Conservation (phyloP, 1,140 invertebrate species). For the Riptortus pedestris region DNA sequence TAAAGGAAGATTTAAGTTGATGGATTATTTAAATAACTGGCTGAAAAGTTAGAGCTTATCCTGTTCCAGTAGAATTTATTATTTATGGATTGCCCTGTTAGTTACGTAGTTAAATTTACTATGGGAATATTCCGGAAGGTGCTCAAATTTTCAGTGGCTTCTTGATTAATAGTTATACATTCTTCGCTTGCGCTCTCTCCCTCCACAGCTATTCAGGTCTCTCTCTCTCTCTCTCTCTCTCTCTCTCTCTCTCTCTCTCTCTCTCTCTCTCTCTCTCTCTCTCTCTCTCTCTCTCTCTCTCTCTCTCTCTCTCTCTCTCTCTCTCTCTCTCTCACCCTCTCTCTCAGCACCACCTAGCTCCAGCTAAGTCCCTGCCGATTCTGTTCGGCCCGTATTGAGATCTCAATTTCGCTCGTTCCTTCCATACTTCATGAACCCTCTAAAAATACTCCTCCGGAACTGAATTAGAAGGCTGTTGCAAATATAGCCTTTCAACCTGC, state of each 20-base stretch:
- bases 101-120: constrained; percentile 17
- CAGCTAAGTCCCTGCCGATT: background rate
- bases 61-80: background rate
- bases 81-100: constrained; percentile 8
- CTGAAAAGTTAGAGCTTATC: constrained; percentile 4
- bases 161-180: constrained; percentile 18
- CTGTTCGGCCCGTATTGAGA: background rate
- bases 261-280: background rate
- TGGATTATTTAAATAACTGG: constrained; percentile 11
- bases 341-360: background rate
- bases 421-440: background rate
- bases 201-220: too few relatives aligned
- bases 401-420: background rate
- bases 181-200: constrained; percentile 14
- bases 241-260: background rate
- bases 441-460: background rate
- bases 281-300: constrained; percentile 7
- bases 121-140: constrained; percentile 8
- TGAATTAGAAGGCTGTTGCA: background rate
- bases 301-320: background rate
- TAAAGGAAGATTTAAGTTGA: constrained; percentile 9
- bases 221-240: constrained; percentile 13
- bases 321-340: constrained; percentile 2
- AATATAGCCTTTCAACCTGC: too few relatives aligned
- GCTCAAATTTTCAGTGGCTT: constrained; percentile 12